Evolutionary conservation across 1,140 invertebrate species (phyloP).

Genomic region (Micrasema minimum): DNA sequence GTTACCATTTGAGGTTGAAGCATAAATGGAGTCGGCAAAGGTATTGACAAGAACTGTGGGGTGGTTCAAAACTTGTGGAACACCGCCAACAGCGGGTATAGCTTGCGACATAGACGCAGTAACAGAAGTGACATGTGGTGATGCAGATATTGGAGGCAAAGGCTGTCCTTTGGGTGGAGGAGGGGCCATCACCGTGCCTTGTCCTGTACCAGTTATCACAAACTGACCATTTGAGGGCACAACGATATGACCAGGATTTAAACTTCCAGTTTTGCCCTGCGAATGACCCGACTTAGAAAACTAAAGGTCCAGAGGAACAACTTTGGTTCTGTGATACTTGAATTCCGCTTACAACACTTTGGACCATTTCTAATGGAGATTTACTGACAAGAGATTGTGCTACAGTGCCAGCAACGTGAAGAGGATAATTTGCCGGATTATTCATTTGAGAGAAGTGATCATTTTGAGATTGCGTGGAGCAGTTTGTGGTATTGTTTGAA

Average conservation of each 20-base stretch:
- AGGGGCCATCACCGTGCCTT: constrained; percentile 72
- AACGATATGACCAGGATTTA: constrained; percentile 76
- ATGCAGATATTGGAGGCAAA: constrained; percentile 75
- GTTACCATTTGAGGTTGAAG: constrained; percentile 80
- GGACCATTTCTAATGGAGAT: constrained; percentile 82
- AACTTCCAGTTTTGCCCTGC: constrained; percentile 58
- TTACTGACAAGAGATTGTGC: constrained; percentile 71
- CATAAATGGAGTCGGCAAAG: constrained; percentile 79
- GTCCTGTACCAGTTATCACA: constrained; percentile 73
- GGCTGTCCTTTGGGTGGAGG: constrained; percentile 72
- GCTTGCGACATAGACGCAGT: constrained; percentile 77
- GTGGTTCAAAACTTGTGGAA: constrained; percentile 68
- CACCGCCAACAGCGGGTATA: constrained; percentile 62
- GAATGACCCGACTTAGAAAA: constrained; percentile 54
- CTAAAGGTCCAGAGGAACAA: constrained; percentile 48
- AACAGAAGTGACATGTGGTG: constrained; percentile 76
- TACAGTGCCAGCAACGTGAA: constrained; percentile 64
- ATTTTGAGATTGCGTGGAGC: constrained; percentile 53
- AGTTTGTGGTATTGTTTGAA: constrained; percentile 56
- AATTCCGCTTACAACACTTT: constrained; percentile 81
- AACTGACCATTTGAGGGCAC: constrained; percentile 80
- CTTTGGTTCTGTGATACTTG: constrained; percentile 69
- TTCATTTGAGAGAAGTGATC: constrained; percentile 46
- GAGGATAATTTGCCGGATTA: constrained; percentile 63
- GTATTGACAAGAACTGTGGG: constrained; percentile 85